These are phyloP conservation scores for Elymnias hypermnestra DNA, from an alignment of 1,140 invertebrate genomes.

Conservation along the genomic window DNA sequence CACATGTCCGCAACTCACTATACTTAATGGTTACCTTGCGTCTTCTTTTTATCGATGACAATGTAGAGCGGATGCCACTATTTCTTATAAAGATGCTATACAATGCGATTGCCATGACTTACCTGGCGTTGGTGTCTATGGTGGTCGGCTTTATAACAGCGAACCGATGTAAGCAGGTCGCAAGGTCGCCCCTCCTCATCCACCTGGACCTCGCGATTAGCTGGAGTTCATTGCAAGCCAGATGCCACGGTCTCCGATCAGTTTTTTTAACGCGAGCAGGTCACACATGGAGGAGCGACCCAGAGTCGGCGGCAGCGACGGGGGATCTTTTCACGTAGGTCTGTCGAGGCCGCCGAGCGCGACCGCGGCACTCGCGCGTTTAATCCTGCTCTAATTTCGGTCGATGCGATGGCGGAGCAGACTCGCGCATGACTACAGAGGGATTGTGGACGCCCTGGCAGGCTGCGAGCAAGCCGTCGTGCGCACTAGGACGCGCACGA, in stretches of 20 bases:
- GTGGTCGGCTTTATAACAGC: conserved; percentile 26
- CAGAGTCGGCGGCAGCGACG: conserved; percentile 38
- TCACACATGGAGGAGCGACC: conserved; percentile 44
- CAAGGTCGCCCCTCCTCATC: conserved; percentile 37
- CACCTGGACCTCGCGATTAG: conserved; percentile 41
- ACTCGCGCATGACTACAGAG: conserved; percentile 59
- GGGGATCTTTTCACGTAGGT: conserved; percentile 34
- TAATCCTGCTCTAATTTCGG: conserved; percentile 47
- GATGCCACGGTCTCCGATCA: conserved; percentile 39
- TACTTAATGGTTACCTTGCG: conserved; percentile 6
- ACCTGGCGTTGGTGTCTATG: conserved; percentile 35
- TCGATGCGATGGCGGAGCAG: conserved; percentile 47
- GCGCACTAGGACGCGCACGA: conserved; percentile 42
- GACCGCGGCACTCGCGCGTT: conserved; percentile 59
- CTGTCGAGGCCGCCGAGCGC: conserved; percentile 45
- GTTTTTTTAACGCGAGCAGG: conserved; percentile 35
- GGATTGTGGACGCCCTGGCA: conserved; percentile 35
- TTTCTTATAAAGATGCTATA: neutral
- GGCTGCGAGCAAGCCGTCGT: conserved; percentile 22
- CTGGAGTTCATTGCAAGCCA: conserved; percentile 42
- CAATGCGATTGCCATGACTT: conserved; percentile 14
- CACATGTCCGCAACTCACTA: conserved; percentile 17
- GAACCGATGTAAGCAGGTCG: conserved; percentile 23
- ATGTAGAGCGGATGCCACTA: neutral
- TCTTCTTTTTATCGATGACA: conserved; percentile 17